Percentiles rank a stretch among this genome's conserved stretches.
Conservation (phyloP, 2,888 invertebrate species). For the Ichneumoninae sp. region DNA sequence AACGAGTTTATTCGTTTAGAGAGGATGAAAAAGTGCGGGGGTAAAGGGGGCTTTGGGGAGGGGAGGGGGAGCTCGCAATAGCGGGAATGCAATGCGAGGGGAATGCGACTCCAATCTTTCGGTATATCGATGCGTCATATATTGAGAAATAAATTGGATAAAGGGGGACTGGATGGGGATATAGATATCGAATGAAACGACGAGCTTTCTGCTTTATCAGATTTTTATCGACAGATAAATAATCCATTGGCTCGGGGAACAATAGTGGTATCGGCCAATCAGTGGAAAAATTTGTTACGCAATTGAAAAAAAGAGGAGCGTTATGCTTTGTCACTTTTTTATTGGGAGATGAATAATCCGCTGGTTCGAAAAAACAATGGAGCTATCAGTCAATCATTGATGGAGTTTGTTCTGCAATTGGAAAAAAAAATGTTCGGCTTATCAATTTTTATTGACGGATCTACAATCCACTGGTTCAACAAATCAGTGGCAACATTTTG, state of each 20-base stretch:
- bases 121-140: conserved; percentile 63
- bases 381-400: too few relatives aligned
- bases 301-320: not conserved
- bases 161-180: not conserved
- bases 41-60: not conserved
- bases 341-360: not conserved
- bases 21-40: conserved; percentile 30
- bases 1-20: conserved; percentile 62
- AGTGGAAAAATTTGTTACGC: not conserved
- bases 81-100: conserved; percentile 35
- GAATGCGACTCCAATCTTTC: conserved; percentile 37
- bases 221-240: conserved; percentile 40
- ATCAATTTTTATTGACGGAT: too few relatives aligned
- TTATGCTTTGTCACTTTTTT: not conserved
- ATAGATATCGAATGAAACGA: conserved; percentile 4
- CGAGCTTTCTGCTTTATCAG: conserved; percentile 32
- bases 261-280: not conserved
- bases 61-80: conserved; percentile 5
- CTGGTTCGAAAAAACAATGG: not conserved
- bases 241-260: not conserved
- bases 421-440: too few relatives aligned
- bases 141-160: conserved; percentile 59
- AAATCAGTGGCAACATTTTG: too few relatives aligned
- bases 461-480: too few relatives aligned
- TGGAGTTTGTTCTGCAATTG: too few relatives aligned